Conservation (phyloP, 1,140 invertebrate species). For the Drosophila subobscura region DNA sequence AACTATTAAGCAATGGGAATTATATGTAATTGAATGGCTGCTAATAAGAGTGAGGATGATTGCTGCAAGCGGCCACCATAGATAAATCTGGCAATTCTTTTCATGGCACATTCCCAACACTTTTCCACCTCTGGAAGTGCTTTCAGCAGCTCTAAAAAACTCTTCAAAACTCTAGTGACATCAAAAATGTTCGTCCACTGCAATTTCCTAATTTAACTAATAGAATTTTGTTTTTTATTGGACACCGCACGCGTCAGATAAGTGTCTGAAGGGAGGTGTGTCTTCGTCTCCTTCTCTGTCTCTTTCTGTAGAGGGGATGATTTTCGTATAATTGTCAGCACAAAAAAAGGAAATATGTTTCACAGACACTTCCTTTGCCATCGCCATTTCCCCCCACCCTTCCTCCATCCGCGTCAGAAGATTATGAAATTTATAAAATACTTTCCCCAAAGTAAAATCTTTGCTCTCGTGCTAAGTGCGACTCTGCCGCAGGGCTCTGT, state of each 20-base stretch:
- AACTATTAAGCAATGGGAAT: too few species aligned
- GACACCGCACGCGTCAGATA: slow-evolving; percentile 57
- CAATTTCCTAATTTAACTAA: slow-evolving; percentile 71
- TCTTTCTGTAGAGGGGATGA: slow-evolving; percentile 25
- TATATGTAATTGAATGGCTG: too few species aligned
- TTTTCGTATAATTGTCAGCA: slow-evolving; percentile 44
- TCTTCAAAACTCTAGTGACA: slow-evolving; percentile 20
- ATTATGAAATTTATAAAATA: slow-evolving; percentile 61
- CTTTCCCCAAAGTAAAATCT: slow-evolving; percentile 65
- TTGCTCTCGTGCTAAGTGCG: slow-evolving; percentile 62
- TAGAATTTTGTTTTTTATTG: slow-evolving; percentile 56
- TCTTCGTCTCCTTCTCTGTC: neutral
- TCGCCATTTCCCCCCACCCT: neutral
- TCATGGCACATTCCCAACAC: too few species aligned
- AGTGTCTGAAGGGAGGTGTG: slow-evolving; percentile 3
- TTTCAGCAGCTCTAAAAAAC: neutral
- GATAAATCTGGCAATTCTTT: too few species aligned
- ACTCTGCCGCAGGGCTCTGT: slow-evolving; percentile 48
- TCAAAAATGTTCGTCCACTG: slow-evolving; percentile 6
- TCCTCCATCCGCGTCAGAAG: slow-evolving; percentile 17
- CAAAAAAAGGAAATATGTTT: slow-evolving; percentile 28
- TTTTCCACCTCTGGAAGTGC: too few species aligned
- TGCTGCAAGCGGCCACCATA: too few species aligned
- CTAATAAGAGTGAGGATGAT: too few species aligned
- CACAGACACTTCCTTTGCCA: neutral